phyloP scores from a whole-genome alignment of 2,888 invertebrate species.

The Agonopterix alstromeriana region DNA sequence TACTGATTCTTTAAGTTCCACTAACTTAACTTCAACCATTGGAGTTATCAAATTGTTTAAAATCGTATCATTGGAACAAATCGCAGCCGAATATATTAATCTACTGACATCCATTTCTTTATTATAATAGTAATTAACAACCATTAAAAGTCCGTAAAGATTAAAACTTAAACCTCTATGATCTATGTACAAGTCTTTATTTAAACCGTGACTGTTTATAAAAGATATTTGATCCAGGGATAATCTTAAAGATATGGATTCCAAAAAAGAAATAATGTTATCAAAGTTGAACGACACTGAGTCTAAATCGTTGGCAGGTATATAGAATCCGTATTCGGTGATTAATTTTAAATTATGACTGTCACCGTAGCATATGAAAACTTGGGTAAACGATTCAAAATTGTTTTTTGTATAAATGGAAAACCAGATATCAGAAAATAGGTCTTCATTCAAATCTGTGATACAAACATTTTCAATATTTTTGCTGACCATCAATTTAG shows the following conservation, averaged over 20 bases:
- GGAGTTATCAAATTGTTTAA: slow-evolving; percentile 56
- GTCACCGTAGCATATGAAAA: slow-evolving; percentile 93
- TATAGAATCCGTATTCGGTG: slow-evolving; percentile 91
- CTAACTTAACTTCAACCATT: slow-evolving; percentile 45
- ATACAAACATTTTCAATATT: slow-evolving; percentile 43
- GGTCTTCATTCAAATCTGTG: slow-evolving; percentile 34
- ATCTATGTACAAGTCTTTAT: slow-evolving; percentile 79
- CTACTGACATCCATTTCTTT: slow-evolving; percentile 53
- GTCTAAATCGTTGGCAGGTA: slow-evolving; percentile 82
- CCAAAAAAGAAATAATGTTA: slow-evolving; percentile 65
- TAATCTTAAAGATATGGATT: slow-evolving; percentile 41
- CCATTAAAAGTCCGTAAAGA: slow-evolving; percentile 71
- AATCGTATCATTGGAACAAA: slow-evolving; percentile 52
- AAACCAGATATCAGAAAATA: slow-evolving; percentile 59
- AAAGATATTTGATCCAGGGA: slow-evolving; percentile 79
- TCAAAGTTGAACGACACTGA: slow-evolving; percentile 77
- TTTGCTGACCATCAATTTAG: slow-evolving; percentile 49
- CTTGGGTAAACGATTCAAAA: slow-evolving; percentile 81
- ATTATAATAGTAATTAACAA: slow-evolving; percentile 62
- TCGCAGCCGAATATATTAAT: slow-evolving; percentile 62
- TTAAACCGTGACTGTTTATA: slow-evolving; percentile 77
- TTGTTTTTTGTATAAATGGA: slow-evolving; percentile 65
- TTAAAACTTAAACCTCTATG: slow-evolving; percentile 81
- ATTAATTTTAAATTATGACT: slow-evolving; percentile 89
- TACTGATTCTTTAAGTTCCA: slow-evolving; percentile 39